Percentiles rank a stretch among this genome's conserved stretches.
phyloP scores from a whole-genome alignment of 2,888 invertebrate species.

The Scelioninae gen. 1 region DNA sequence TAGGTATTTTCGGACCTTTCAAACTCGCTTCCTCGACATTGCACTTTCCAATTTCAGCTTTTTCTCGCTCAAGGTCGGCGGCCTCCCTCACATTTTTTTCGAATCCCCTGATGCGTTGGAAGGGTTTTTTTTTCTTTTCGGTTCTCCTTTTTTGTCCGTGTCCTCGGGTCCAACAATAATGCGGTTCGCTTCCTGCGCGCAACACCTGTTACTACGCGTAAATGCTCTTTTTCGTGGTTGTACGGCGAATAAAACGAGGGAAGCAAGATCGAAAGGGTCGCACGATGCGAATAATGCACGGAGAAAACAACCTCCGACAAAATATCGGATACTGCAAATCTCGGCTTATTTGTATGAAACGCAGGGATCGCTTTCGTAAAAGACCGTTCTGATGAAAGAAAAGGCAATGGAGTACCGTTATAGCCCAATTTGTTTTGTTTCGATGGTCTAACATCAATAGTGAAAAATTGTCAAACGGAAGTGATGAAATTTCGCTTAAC shows the following conservation, averaged over 20 bases:
- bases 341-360: slow-evolving; percentile 31
- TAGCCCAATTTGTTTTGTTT: slow-evolving; percentile 31
- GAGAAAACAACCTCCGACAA: slow-evolving; percentile 53
- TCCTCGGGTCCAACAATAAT: slow-evolving; percentile 54
- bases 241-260: slow-evolving; percentile 44
- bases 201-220: slow-evolving; percentile 65
- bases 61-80: slow-evolving; percentile 55
- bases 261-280: slow-evolving; percentile 64
- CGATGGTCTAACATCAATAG: background rate
- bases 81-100: slow-evolving; percentile 62
- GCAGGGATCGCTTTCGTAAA: slow-evolving; percentile 46
- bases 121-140: slow-evolving; percentile 58
- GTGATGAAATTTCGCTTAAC: background rate
- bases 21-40: slow-evolving; percentile 37
- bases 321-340: slow-evolving; percentile 66
- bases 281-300: slow-evolving; percentile 67
- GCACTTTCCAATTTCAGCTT: slow-evolving; percentile 48
- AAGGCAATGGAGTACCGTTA: slow-evolving; percentile 53
- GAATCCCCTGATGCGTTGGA: slow-evolving; percentile 43
- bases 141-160: slow-evolving; percentile 40
- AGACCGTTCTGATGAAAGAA: slow-evolving; percentile 46
- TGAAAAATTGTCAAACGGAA: background rate
- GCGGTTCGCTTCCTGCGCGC: too few species aligned
- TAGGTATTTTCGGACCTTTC: slow-evolving; percentile 39
- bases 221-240: slow-evolving; percentile 65